Evolutionary conservation across 2,888 invertebrate species (phyloP), one percentile per base, ranked within the genome.

Genomic region (Caenorhabditis sp.): DNA sequence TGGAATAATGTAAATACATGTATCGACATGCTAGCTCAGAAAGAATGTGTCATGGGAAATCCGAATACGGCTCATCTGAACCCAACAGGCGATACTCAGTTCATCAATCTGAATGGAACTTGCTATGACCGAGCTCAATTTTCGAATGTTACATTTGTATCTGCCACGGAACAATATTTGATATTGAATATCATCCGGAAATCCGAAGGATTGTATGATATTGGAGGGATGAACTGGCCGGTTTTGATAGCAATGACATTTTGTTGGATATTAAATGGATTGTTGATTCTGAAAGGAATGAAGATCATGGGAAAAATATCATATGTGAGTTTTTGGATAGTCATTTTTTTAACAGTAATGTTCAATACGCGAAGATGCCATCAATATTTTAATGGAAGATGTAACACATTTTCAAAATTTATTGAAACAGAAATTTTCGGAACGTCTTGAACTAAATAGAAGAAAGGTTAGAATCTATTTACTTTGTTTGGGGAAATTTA

Each of bases 261-360:
- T 12, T 66, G 77, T 20, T 81, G 86, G 86, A 49, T 77, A 3
- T 49, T 83, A 7, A 80, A 76, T 2, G 76, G 67, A n/a, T 49
- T 82, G 21, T 81, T 82, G 20, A 71, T 86, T 26, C 70, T 77
- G 58, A 82, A 83, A 60, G 86, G 85, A n/a, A 82, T 85, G 49
- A 79, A 84, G 27, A 67, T 79, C 54, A 82, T 81, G 68, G 81
- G 81, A 31, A 73, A 73, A 25, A 59, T 72, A 5, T 70, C 74
- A 14, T 77, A 76, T 63, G 68, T 81, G 27, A 63, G 43, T 43
- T 31, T 10, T 7, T 7, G 10, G 10, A 31, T 7, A 31, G 10
- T 14, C 14, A 14, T 10, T 43, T 43, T 43, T 43, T 43, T 43
- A 12, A 43, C 5, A 36, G 36, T 36, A 8, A 36, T 36, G 5